phyloP scores from a whole-genome alignment of 2,888 invertebrate genomes.

The Hydropsyche betteni region DNA sequence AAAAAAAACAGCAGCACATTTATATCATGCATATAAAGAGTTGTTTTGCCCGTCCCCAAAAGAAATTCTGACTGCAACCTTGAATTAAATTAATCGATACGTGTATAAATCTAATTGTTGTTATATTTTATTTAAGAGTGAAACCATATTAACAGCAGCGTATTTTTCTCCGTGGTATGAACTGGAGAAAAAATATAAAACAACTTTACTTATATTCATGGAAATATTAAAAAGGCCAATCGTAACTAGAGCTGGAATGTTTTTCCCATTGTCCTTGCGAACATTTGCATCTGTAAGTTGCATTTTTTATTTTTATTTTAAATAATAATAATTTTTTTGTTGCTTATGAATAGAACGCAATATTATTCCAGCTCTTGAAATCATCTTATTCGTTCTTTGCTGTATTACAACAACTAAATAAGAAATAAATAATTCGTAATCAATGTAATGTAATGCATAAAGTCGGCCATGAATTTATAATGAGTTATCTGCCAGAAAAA shows the following conservation, averaged over 20 bases:
- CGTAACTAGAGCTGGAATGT: slow-evolving; percentile 47
- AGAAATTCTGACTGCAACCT: no score
- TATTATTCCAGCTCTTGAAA: slow-evolving; percentile 45
- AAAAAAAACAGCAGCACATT: no score
- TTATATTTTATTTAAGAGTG: slow-evolving; percentile 23
- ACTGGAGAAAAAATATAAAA: slow-evolving; percentile 16
- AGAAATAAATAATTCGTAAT: slow-evolving; percentile 28
- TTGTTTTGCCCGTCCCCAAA: no score
- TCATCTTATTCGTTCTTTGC: slow-evolving; percentile 50
- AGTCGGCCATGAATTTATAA: no score
- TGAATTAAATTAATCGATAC: no score
- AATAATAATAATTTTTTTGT: neutral
- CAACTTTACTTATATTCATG: slow-evolving; percentile 47
- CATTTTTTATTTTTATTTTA: neutral
- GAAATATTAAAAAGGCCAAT: slow-evolving; percentile 49
- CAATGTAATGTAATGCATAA: no score
- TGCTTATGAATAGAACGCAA: neutral
- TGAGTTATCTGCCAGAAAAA: no score
- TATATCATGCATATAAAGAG: no score
- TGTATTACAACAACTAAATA: slow-evolving; percentile 45
- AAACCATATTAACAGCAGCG: slow-evolving; percentile 28
- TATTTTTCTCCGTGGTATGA: slow-evolving; percentile 38
- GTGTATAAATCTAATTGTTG: no score
- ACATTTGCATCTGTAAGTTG: slow-evolving; percentile 48
- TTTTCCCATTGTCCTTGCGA: slow-evolving; percentile 49